These are phyloP conservation scores for Drosophila obscura DNA, from an alignment of 1,140 invertebrate species.

Conservation along the genomic window DNA sequence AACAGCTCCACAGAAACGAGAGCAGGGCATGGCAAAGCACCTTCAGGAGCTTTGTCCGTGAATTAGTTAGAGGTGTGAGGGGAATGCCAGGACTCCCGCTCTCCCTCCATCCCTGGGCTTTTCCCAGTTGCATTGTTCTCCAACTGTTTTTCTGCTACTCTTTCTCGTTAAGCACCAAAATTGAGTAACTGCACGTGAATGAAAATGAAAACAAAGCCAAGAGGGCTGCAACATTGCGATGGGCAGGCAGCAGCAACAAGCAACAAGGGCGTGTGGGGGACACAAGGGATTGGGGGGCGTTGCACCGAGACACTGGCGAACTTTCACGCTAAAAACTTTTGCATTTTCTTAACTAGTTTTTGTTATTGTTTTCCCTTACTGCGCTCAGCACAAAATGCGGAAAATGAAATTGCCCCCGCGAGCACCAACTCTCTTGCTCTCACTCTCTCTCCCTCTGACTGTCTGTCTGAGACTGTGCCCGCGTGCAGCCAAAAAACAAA, in stretches of 20 bases:
- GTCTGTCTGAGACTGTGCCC: too few relatives aligned
- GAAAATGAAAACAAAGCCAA: conserved; percentile 75
- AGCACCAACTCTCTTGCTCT: conserved; percentile 2
- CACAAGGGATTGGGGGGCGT: background rate
- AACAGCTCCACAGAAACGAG: conserved; percentile 8
- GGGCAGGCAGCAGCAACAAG: background rate
- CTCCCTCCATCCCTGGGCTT: conserved; percentile 6
- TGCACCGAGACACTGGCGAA: conserved; percentile 44
- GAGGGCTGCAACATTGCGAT: background rate
- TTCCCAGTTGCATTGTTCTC: conserved; percentile 60
- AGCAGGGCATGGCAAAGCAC: background rate
- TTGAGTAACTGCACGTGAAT: conserved; percentile 79
- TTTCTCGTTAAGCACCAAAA: conserved; percentile 64
- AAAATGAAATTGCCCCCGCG: conserved; percentile 75
- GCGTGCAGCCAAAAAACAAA: conserved; percentile 18
- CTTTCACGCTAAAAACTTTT: conserved; percentile 80
- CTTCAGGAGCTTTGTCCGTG: too few relatives aligned
- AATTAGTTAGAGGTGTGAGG: too few relatives aligned
- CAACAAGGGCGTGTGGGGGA: background rate
- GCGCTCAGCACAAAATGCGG: conserved; percentile 62
- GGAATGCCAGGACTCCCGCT: too few relatives aligned
- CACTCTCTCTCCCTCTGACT: too few relatives aligned
- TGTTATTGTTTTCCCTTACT: conserved; percentile 66
- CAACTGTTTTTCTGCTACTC: conserved; percentile 45
- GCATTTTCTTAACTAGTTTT: conserved; percentile 81